These are phyloP conservation scores for Gadus macrocephalus DNA, from an alignment of 2,113 vertebrate species.

Conservation along the genomic window DNA sequence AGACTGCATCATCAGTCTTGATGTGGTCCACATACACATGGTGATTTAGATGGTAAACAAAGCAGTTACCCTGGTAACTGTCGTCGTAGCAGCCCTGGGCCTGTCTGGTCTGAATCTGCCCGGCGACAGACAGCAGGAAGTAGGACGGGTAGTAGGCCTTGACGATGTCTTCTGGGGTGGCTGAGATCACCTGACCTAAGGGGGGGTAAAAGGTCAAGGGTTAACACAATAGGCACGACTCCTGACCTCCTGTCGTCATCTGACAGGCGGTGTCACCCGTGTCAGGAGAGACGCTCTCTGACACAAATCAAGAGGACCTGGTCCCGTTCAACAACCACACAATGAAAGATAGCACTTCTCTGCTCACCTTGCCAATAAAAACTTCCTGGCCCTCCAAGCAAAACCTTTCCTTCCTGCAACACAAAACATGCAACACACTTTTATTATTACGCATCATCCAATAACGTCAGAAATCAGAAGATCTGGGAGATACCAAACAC, in stretches of 20 bases:
- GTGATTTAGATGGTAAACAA: neutral
- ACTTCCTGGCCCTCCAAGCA: constrained; percentile 88
- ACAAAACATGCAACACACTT: constrained; percentile 20
- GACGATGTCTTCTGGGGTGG: constrained; percentile 80
- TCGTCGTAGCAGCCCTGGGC: constrained; percentile 78
- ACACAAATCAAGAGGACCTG: neutral
- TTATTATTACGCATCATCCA: neutral
- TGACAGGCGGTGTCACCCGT: neutral
- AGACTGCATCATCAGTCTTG: too few relatives aligned
- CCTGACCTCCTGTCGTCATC: constrained; percentile 5
- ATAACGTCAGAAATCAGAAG: neutral
- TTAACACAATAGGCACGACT: constrained; percentile 14
- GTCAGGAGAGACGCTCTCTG: too few relatives aligned
- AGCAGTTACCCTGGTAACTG: constrained; percentile 81
- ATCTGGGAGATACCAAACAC: constrained; percentile 14
- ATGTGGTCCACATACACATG: too few relatives aligned
- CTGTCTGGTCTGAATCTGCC: constrained; percentile 81
- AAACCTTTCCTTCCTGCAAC: constrained; percentile 79
- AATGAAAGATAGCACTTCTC: neutral
- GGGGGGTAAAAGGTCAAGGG: constrained; percentile 26
- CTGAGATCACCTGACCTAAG: constrained; percentile 84
- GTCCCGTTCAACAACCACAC: constrained; percentile 18
- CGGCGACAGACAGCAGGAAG: constrained; percentile 76
- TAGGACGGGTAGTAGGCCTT: constrained; percentile 80
- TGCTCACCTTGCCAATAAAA: constrained; percentile 89